These are phyloP conservation scores for Solenopsis invicta DNA, from an alignment of 1,140 invertebrate genomes.

Conservation along the genomic window DNA sequence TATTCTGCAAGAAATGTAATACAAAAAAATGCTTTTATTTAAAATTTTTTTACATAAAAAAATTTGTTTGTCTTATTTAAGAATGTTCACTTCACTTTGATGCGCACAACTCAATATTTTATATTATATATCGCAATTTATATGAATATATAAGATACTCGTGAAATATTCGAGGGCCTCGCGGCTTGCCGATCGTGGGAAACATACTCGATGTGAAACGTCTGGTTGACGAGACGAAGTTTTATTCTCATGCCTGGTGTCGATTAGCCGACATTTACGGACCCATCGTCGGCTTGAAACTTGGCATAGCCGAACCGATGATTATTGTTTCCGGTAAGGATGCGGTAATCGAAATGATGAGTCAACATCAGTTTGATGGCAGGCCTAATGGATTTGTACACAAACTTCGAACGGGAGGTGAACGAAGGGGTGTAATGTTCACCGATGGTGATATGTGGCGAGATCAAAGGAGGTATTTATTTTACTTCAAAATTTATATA, in stretches of 20 bases:
- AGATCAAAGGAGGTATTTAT: slow-evolving; percentile 83
- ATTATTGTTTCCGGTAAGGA: slow-evolving; percentile 82
- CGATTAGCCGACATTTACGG: slow-evolving; percentile 82
- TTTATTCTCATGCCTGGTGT: slow-evolving; percentile 76
- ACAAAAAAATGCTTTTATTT: neutral
- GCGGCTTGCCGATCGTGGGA: slow-evolving; percentile 82
- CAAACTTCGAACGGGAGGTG: slow-evolving; percentile 77
- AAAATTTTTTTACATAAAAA: neutral
- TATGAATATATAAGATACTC: neutral
- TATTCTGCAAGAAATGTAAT: neutral
- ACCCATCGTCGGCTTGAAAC: slow-evolving; percentile 78
- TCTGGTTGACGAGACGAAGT: slow-evolving; percentile 79
- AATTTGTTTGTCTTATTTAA: neutral
- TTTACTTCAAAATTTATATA: neutral
- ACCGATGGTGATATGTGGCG: slow-evolving; percentile 83
- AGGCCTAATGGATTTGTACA: slow-evolving; percentile 80
- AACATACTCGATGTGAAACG: slow-evolving; percentile 81
- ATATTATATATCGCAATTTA: neutral
- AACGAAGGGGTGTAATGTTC: slow-evolving; percentile 80
- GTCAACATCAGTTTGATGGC: slow-evolving; percentile 82
- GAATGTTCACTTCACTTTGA: neutral
- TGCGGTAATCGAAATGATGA: slow-evolving; percentile 81
- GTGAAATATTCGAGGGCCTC: slow-evolving; percentile 77
- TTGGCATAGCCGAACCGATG: slow-evolving; percentile 78
- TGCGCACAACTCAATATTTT: neutral